Conservation (phyloP, 2,113 vertebrate species). For the Hippoglossus stenolepis region DNA sequence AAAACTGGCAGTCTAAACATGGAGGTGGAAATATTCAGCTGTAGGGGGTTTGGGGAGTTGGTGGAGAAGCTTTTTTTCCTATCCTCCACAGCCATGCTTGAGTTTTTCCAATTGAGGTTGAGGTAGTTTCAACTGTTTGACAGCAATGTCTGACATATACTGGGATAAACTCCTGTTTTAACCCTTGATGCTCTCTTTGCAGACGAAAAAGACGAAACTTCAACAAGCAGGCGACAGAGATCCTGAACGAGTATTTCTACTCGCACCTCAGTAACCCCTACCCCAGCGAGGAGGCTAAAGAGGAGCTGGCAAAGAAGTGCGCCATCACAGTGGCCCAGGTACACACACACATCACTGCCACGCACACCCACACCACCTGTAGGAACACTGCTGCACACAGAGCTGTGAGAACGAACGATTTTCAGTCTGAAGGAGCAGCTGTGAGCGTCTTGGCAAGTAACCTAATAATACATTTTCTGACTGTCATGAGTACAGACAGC, state of each 20-base stretch:
- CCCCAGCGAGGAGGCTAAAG: conserved; percentile 99
- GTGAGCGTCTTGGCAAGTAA: conserved; percentile 46
- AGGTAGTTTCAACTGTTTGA: not conserved
- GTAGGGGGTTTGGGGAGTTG: not conserved
- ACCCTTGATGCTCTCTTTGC: conserved; percentile 17
- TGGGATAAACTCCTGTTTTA: not conserved
- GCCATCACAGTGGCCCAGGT: conserved; percentile 99
- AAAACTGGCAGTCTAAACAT: not conserved
- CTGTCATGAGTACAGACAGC: conserved; percentile 57
- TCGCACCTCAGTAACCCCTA: conserved; percentile 99
- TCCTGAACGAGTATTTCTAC: conserved; percentile 99
- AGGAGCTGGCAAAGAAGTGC: conserved; percentile 99
- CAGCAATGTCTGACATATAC: not conserved
- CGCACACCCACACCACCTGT: conserved; percentile 38
- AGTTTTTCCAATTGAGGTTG: no score
- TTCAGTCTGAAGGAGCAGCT: conserved; percentile 37
- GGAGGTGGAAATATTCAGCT: not conserved
- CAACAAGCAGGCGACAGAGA: conserved; percentile 99
- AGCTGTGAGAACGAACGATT: conserved; percentile 9
- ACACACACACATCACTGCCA: conserved; percentile 42
- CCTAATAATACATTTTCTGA: conserved; percentile 46
- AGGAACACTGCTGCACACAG: conserved; percentile 12
- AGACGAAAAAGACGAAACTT: conserved; percentile 99
- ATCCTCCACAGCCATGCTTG: no score
- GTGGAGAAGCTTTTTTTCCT: no score